Evolutionary conservation across 2,113 vertebrate genomes (phyloP).

Genomic region (Amblyopsis rosae): DNA sequence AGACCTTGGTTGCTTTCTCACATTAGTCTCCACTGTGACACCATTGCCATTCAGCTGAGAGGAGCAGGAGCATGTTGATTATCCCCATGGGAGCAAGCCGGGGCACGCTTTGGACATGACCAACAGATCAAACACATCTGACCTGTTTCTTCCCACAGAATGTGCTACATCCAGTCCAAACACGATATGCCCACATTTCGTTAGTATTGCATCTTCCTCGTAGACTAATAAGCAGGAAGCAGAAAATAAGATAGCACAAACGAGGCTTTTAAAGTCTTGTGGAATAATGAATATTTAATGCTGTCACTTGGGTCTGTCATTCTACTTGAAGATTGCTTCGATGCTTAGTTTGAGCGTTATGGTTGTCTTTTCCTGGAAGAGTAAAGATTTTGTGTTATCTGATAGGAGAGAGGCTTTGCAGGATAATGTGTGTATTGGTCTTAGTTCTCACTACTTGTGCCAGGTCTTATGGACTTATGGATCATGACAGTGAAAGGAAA

Average conservation of each 20-base stretch:
- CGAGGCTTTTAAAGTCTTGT: conserved; percentile 4
- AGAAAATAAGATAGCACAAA: background rate
- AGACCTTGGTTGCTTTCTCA: conserved; percentile 32
- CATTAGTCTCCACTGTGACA: conserved; percentile 58
- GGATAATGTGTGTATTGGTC: too few relatives aligned
- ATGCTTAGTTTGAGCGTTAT: conserved; percentile 34
- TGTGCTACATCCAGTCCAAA: conserved; percentile 19
- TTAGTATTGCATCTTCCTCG: too few relatives aligned
- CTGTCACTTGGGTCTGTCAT: conserved; percentile 39
- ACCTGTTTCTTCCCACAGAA: conserved; percentile 17
- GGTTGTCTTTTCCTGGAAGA: conserved; percentile 6
- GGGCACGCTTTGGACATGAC: conserved; percentile 42
- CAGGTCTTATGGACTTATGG: too few relatives aligned
- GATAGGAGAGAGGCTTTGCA: conserved; percentile 8
- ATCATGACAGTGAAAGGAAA: too few relatives aligned
- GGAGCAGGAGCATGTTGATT: conserved; percentile 52
- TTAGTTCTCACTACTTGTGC: too few relatives aligned
- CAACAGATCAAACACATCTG: conserved; percentile 32
- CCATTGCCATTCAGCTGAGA: conserved; percentile 65
- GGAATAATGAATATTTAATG: conserved; percentile 54
- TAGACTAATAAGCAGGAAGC: too few relatives aligned
- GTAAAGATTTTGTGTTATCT: conserved; percentile 8
- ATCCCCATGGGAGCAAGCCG: conserved; percentile 44
- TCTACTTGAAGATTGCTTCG: conserved; percentile 41
- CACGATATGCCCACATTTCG: background rate